These are phyloP conservation scores for Origma solitaria DNA, from an alignment of 2,113 vertebrate genomes.

Conservation along the genomic window DNA sequence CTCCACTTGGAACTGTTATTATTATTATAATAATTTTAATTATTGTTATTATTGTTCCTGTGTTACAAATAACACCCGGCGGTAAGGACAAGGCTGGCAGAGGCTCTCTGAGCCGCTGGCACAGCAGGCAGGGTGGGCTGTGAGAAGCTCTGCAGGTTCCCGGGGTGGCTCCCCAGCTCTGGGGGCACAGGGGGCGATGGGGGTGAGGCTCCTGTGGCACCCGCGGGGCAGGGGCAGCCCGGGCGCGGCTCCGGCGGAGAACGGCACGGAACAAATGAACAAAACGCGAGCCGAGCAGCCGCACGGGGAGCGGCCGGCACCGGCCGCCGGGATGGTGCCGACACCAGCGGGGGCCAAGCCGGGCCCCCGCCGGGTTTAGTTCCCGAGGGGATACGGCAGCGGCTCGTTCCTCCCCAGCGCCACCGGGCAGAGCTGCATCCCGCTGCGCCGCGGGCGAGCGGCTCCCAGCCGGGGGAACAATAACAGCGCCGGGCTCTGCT, in stretches of 20 bases:
- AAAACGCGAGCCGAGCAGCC: background rate
- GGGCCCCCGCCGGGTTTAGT: accelerated
- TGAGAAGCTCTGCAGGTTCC: background rate
- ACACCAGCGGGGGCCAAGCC: background rate
- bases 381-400: accelerated
- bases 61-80: background rate
- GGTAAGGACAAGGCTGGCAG: background rate
- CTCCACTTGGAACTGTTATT: background rate
- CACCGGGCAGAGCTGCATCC: background rate
- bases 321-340: conserved; percentile 33
- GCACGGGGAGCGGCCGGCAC: conserved; percentile 13
- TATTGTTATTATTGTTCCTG: background rate
- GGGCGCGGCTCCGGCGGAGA: conserved; percentile 21
- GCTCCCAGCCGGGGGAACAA: background rate
- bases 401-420: background rate
- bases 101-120: background rate
- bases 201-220: conserved; percentile 21
- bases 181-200: conserved; percentile 39
- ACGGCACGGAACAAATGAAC: background rate
- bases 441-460: background rate
- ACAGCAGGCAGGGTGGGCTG: background rate
- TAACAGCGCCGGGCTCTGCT: accelerated
- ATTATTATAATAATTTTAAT: background rate
- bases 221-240: conserved; percentile 28
- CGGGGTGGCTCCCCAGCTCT: background rate